phyloP scores from a whole-genome alignment of 1,140 invertebrate genomes.

The Helicoverpa armigera region DNA sequence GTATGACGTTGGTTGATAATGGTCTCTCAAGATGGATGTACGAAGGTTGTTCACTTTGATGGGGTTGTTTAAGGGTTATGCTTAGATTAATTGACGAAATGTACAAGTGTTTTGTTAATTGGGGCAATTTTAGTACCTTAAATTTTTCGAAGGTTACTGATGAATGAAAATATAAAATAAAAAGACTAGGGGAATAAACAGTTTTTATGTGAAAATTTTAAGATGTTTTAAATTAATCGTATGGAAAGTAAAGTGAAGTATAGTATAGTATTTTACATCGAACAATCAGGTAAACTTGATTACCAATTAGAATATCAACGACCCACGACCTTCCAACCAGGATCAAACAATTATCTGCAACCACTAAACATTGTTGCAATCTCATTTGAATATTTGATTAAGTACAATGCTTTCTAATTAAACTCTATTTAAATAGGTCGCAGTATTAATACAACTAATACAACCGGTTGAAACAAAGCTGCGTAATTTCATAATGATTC shows the following conservation, averaged over 20 bases:
- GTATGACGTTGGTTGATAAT: not conserved
- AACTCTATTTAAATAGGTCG: slow-evolving; percentile 36
- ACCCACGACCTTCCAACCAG: slow-evolving; percentile 30
- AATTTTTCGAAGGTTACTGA: too few species aligned
- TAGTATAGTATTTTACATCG: not conserved
- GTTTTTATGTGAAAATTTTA: too few species aligned
- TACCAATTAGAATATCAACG: not conserved
- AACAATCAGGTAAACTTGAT: not conserved
- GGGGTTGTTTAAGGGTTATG: not conserved
- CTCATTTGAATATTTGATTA: slow-evolving; percentile 60
- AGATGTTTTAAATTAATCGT: too few species aligned
- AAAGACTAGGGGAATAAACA: too few species aligned
- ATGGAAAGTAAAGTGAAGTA: too few species aligned
- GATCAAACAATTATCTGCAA: slow-evolving; percentile 3
- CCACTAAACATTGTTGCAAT: slow-evolving; percentile 42
- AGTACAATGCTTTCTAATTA: slow-evolving; percentile 60
- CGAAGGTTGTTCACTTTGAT: not conserved
- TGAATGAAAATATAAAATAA: too few species aligned
- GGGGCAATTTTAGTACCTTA: too few species aligned
- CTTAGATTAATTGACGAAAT: too few species aligned
- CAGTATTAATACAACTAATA: slow-evolving; percentile 3
- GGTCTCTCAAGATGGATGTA: not conserved
- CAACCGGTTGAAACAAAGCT: slow-evolving; percentile 35
- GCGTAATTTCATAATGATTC: slow-evolving; percentile 47
- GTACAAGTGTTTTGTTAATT: too few species aligned